These are phyloP conservation scores for Magallana ariakensis DNA, from an alignment of 1,140 invertebrate genomes.

Conservation along the genomic window DNA sequence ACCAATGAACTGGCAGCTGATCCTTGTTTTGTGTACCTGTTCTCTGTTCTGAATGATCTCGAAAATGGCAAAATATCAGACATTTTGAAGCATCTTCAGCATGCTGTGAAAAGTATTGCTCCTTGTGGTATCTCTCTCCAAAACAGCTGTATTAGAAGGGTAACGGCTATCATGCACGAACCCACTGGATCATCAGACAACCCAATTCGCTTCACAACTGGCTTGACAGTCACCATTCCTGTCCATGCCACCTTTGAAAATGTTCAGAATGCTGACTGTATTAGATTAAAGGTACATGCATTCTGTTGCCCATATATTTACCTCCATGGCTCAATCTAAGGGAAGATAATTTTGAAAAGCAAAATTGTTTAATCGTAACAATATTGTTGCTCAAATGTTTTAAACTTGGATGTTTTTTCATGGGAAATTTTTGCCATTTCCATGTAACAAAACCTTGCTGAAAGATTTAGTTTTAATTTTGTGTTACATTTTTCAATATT, in stretches of 20 bases:
- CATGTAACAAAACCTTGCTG: no score
- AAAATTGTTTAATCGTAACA: no score
- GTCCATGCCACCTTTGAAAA: slow-evolving; percentile 92
- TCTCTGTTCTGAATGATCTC: slow-evolving; percentile 87
- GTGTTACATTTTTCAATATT: no score
- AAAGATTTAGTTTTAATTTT: no score
- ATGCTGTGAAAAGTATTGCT: slow-evolving; percentile 83
- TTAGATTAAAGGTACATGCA: slow-evolving; percentile 85
- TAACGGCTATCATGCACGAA: slow-evolving; percentile 90
- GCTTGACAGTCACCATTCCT: slow-evolving; percentile 91
- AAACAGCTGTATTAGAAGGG: slow-evolving; percentile 77
- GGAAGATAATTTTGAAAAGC: no score
- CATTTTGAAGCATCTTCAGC: slow-evolving; percentile 89
- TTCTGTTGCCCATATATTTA: no score
- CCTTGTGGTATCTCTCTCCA: slow-evolving; percentile 64
- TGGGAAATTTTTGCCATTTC: no score
- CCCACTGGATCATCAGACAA: slow-evolving; percentile 90
- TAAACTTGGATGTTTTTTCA: no score
- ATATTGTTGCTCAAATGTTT: no score
- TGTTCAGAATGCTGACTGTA: slow-evolving; percentile 85
- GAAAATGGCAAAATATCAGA: slow-evolving; percentile 92
- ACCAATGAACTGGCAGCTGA: slow-evolving; percentile 84
- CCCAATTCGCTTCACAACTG: slow-evolving; percentile 95
- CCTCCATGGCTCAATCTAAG: no score
- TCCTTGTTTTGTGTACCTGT: slow-evolving; percentile 88